Evolutionary conservation across 2,113 vertebrate species (phyloP).

Genomic region (Aphelocoma coerulescens): DNA sequence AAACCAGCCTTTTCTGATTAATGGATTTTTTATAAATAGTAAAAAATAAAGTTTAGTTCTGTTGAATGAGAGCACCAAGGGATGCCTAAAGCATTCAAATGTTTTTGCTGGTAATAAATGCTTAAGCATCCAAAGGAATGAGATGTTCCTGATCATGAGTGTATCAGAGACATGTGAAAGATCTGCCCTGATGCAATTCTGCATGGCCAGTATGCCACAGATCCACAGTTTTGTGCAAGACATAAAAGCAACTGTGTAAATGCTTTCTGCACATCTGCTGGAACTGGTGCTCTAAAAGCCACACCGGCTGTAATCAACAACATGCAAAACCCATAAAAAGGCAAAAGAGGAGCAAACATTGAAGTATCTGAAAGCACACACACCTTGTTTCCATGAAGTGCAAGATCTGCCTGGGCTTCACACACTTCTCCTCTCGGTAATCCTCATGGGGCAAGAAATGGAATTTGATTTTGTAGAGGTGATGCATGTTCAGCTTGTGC

Average conservation of each 20-base stretch:
- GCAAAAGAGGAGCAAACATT: background rate
- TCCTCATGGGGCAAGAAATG: conserved; percentile 80
- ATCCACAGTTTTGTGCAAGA: background rate
- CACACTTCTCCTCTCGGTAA: conserved; percentile 85
- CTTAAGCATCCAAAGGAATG: background rate
- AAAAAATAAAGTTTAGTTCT: background rate
- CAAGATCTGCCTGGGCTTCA: conserved; percentile 82
- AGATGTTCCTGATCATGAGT: background rate
- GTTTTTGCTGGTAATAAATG: background rate
- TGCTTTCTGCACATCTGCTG: background rate
- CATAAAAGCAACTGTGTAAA: background rate
- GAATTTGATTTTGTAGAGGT: conserved; percentile 82
- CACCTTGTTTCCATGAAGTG: conserved; percentile 89
- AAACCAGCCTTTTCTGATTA: background rate
- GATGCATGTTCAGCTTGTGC: conserved; percentile 66
- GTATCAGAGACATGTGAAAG: background rate
- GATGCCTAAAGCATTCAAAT: background rate
- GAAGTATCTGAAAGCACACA: background rate
- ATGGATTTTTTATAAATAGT: background rate
- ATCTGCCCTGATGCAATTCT: background rate
- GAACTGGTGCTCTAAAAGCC: background rate
- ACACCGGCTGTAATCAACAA: background rate
- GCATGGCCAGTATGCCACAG: background rate
- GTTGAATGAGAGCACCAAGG: background rate
- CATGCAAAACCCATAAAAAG: background rate